These are phyloP conservation scores for Anser brachyrhynchus DNA, from an alignment of 2,113 vertebrate genomes.

Conservation along the genomic window DNA sequence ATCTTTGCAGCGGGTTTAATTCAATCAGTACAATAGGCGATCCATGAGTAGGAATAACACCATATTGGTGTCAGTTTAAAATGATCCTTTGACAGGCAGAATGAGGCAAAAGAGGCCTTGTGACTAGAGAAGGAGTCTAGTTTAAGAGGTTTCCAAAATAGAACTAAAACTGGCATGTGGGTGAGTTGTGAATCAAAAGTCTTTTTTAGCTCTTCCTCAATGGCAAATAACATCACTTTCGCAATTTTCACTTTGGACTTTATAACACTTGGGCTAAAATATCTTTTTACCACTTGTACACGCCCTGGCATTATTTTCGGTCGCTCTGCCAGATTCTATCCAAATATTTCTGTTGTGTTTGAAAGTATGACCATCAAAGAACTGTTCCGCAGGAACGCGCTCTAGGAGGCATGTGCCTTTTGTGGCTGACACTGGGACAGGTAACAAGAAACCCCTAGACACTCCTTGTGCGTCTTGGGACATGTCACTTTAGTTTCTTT, in stretches of 20 bases:
- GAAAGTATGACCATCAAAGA: background rate
- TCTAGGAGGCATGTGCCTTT: background rate
- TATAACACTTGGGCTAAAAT: background rate
- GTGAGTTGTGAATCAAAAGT: slow-evolving; percentile 46
- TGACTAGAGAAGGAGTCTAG: slow-evolving; percentile 6
- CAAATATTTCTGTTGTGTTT: background rate
- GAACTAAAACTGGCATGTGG: slow-evolving; percentile 24
- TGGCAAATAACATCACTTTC: background rate
- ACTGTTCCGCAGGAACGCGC: background rate
- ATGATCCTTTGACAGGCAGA: slow-evolving; percentile 6
- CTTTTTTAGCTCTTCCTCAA: background rate
- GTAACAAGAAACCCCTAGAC: background rate
- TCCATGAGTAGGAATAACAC: background rate
- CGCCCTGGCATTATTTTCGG: background rate
- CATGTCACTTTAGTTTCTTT: background rate
- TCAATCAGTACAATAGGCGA: background rate
- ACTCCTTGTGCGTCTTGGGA: background rate
- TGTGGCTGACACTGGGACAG: background rate
- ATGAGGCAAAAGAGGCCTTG: background rate
- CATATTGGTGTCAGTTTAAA: background rate
- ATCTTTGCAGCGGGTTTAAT: background rate
- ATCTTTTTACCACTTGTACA: background rate
- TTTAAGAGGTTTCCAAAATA: slow-evolving; percentile 27
- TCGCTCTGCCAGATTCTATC: background rate
- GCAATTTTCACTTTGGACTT: background rate